Conservation (phyloP, 2,113 vertebrate genomes). For the Semnopithecus entellus region DNA sequence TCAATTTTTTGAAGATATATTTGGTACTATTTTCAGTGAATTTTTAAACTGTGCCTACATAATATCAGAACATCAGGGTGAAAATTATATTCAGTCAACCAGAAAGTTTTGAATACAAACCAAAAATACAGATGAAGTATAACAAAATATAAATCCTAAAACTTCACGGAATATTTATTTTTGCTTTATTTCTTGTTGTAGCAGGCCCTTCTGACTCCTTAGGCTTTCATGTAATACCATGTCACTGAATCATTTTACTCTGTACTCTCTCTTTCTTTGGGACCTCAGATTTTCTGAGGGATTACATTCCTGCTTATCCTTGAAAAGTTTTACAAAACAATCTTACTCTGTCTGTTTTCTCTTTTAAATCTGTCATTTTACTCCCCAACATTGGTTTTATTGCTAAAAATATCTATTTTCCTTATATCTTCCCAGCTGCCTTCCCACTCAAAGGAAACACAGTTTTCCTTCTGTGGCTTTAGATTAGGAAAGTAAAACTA, state of each 20-base stretch:
- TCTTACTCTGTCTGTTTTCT: neutral
- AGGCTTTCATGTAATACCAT: neutral
- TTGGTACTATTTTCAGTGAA: neutral
- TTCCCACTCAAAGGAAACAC: neutral
- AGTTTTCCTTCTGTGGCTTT: neutral
- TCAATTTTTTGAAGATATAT: neutral
- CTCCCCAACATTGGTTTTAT: neutral
- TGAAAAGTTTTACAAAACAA: neutral
- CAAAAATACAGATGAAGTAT: slow-evolving; percentile 17
- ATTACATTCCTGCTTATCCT: neutral
- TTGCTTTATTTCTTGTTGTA: neutral
- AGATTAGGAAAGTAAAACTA: neutral
- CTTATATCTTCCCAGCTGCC: neutral
- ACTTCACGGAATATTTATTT: neutral
- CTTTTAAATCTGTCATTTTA: neutral
- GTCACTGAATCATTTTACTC: neutral
- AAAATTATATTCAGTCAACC: slow-evolving; percentile 47
- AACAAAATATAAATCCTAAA: neutral
- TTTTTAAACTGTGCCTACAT: neutral
- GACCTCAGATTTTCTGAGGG: neutral
- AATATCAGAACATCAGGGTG: slow-evolving; percentile 18
- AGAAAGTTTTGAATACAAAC: neutral
- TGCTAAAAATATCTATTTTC: neutral
- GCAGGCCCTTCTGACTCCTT: neutral
- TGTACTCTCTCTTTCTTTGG: neutral